A percentile compares a stretch with the other conserved stretches of the same genome.
These are phyloP conservation scores for Botia almorhae DNA, from an alignment of 2,797 vertebrate genomes.

Conservation along the genomic window DNA sequence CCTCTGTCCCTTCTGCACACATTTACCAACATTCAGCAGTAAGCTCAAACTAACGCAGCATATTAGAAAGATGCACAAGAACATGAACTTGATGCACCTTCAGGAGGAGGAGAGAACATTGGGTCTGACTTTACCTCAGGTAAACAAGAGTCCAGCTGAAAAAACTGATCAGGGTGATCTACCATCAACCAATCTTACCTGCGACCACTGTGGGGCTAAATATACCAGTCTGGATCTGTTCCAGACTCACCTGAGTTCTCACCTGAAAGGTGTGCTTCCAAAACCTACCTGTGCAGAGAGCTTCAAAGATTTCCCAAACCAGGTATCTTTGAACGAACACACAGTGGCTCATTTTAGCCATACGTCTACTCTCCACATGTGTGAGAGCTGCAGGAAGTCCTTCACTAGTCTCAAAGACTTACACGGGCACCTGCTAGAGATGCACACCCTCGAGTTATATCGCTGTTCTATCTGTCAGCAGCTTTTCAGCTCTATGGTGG, in stretches of 20 bases:
- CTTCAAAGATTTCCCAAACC: constrained; percentile 97
- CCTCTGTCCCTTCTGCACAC: constrained; percentile 20
- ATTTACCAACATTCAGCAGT: constrained; percentile 16
- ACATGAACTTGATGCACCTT: constrained; percentile 14
- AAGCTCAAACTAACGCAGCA: constrained; percentile 29
- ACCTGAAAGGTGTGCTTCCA: constrained; percentile 91
- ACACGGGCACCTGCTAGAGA: constrained; percentile 96
- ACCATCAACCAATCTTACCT: constrained; percentile 92
- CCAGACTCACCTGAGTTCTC: constrained; percentile 97
- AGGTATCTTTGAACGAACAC: constrained; percentile 94
- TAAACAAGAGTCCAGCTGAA: constrained; percentile 3
- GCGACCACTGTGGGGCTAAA: constrained; percentile 98
- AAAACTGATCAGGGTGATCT: constrained; percentile 62
- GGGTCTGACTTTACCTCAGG: background rate
- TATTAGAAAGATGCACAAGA: constrained; percentile 30
- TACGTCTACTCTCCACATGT: constrained; percentile 96
- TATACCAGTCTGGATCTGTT: constrained; percentile 95
- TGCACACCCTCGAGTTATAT: constrained; percentile 98
- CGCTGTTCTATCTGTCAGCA: constrained; percentile 98
- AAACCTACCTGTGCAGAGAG: constrained; percentile 95
- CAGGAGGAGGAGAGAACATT: background rate
- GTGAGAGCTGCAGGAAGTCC: constrained; percentile 98
- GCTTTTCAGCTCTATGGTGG: constrained; percentile 97
- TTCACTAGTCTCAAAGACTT: constrained; percentile 97
- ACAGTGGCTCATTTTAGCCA: constrained; percentile 96